Base-by-base conservation (phyloP, 2,888 invertebrate genomes). In the Eupithecia centaureata region DNA sequence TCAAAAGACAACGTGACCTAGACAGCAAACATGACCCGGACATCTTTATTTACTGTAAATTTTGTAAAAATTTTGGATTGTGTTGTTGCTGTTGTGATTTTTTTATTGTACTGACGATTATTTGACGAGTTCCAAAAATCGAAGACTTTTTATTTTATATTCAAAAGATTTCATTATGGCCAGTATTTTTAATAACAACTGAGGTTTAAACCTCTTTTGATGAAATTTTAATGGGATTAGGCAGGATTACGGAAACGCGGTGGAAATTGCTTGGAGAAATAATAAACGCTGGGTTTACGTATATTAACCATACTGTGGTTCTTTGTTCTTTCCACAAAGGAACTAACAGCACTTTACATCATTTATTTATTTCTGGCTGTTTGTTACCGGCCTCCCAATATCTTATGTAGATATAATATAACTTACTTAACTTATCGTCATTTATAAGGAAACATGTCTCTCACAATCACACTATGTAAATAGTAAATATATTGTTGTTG, bases 51-150 rank as follows among this genome's bases (percentile, higher is more conserved):
- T 63, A 59, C 73, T 69, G 10, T 28, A 73, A 75, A 72, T 71
- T 69, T 73, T 72, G 66, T 67, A 73, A 33, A 69, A 71, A 73
- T 66, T 73, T 62, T 70, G 70, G 75, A 71, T 75, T 73, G 47
- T 69, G 76, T 77, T 80, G 80, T 80, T 83, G 82, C 84, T 83
- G 79, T 73, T 77, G 78, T 77, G 77, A 73, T 76, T 74, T 75
- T 78, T 74, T 74, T 57, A 62, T 68, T 70, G 69, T 13, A 32
- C 10, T 32, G 30, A 57, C 30, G 28, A 32, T 28, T 59, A 60
- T 63, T 65, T 79, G 79, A 76, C 74, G 63, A 0, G 47, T 47
- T 47, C 10, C 22, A 8, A 12, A 1, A 47, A 12, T 22, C 47
- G 47, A 8, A n/a, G 3, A 73, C 62, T 71, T 52, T 61, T 28